Conservation (phyloP, 2,113 vertebrate species). For the Heliornis fulica region DNA sequence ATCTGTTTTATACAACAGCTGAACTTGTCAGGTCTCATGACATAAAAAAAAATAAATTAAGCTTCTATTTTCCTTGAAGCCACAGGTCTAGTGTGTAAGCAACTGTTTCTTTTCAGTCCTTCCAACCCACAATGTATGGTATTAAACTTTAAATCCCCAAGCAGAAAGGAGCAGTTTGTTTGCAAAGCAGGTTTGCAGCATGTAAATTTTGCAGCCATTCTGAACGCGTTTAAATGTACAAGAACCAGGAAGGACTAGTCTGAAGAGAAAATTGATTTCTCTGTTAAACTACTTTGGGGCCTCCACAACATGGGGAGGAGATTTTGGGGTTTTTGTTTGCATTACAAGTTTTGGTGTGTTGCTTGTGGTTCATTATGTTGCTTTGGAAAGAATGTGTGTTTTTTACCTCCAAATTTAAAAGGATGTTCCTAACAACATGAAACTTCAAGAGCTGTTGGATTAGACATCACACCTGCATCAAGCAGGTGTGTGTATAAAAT, state of each 20-base stretch:
- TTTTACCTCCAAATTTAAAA: constrained; percentile 11
- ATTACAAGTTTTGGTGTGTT: background rate
- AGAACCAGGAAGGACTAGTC: background rate
- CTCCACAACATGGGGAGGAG: rapidly evolving
- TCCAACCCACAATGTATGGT: background rate
- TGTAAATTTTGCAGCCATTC: background rate
- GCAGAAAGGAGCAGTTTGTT: background rate
- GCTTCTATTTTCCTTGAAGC: background rate
- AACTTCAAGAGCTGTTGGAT: background rate
- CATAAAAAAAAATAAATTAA: background rate
- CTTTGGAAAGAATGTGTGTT: background rate
- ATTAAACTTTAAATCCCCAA: background rate
- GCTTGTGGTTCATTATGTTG: background rate
- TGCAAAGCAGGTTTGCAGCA: background rate
- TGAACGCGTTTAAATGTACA: background rate
- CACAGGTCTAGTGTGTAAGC: background rate
- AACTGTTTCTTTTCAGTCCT: background rate
- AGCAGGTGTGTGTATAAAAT: background rate
- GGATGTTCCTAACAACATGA: background rate
- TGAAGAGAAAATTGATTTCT: background rate
- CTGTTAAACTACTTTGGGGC: background rate
- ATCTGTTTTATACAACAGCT: background rate
- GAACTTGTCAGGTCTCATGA: background rate
- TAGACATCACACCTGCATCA: background rate
- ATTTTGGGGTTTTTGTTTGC: background rate